Evolutionary conservation across 2,888 invertebrate species (phyloP).

Genomic region (Leptopilina myrica): DNA sequence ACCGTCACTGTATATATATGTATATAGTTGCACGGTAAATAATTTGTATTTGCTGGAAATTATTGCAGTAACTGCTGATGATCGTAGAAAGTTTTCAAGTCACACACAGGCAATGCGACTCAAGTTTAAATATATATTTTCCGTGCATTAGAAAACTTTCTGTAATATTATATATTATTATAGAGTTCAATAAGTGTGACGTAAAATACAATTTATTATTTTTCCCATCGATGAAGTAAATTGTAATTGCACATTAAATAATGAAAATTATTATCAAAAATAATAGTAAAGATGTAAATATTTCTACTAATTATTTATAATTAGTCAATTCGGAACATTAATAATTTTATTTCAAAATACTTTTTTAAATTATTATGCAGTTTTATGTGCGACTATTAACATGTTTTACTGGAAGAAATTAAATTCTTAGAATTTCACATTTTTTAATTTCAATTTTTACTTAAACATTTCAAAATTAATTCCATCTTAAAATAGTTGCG

Average conservation of each 20-base stretch:
- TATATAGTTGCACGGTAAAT: background rate
- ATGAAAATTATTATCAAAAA: background rate
- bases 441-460: too few species aligned
- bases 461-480: too few species aligned
- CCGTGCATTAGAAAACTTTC: background rate
- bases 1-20: background rate
- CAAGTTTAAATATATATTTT: background rate
- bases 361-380: too few species aligned
- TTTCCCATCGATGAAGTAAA: too few species aligned
- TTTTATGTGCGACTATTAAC: too few species aligned
- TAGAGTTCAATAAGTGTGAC: background rate
- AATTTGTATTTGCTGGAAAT: constrained; percentile 18
- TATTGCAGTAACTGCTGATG: constrained; percentile 5
- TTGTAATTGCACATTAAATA: too few species aligned
- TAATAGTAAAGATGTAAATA: background rate
- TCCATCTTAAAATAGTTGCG: too few species aligned
- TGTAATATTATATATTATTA: background rate
- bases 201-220: background rate
- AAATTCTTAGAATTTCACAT: too few species aligned
- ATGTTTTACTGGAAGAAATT: too few species aligned
- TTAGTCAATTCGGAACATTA: too few species aligned
- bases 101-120: background rate
- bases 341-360: too few species aligned
- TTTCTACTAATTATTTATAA: too few species aligned
- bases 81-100: constrained; percentile 16